Evolutionary conservation across 2,797 vertebrate genomes (phyloP), one percentile per base, ranked within the genome.

Genomic region (Prunella strophiata): DNA sequence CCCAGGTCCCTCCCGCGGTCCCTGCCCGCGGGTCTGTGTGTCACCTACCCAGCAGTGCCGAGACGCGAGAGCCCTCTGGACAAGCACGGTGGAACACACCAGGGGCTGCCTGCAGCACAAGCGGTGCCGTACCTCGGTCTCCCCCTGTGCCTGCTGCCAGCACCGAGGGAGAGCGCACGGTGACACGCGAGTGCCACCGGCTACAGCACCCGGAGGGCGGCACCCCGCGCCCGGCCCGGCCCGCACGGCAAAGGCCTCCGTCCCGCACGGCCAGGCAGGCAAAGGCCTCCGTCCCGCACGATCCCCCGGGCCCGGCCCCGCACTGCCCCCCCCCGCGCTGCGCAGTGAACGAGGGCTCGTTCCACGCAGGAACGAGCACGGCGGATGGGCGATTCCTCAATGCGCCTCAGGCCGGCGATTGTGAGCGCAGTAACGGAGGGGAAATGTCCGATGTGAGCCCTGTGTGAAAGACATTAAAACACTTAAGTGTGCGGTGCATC

Each of bases 181-280:
- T 5, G 30, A 72, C 36, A 7, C n/a, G 5, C 38, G 2, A 50
- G 6, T 1, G 42, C 52, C 34, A 11, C 1, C 6, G 25, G 13
- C 10, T 15, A 13, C 21, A 14, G 32, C 32, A 18, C 7, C 51
- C 48, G 5, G 13, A 26, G 30, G 42, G 59, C 30, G 58, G 34
- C 20, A 48, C 21, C 48, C 47, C 55, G 12, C 1, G 8, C 26
- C 74, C 11, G 15, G 17, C 4, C 66, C 1, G 4, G 6, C 22
- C 42, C 40, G 4, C 1, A 20, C 19, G 26, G 16, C 80, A 32
- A 38, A n/a, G 79, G 71, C 55, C 3, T 17, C 61, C 10, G 29
- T 7, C 40, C 34, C 22, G 30, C 32, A 13, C 25, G n/a, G 45
- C 43, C 58, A 2, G 58, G 36, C 18, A 4, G 26, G 16, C 80